Conservation (phyloP, 2,113 vertebrate genomes). For the Thomomys bottae region DNA sequence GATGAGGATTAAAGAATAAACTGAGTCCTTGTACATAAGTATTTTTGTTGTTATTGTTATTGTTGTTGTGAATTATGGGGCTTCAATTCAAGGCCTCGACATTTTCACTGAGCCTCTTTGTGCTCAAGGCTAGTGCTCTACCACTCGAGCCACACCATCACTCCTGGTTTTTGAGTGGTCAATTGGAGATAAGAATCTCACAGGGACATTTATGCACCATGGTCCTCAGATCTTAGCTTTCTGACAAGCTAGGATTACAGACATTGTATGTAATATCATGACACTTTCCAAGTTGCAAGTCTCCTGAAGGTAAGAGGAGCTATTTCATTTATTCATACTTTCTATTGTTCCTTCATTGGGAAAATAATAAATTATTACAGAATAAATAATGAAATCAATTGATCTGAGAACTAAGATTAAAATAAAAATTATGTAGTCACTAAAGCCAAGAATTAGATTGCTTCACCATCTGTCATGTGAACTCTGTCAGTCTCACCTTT, state of each 20-base stretch:
- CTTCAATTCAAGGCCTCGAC: no score
- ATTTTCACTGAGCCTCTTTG: no score
- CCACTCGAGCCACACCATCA: no score
- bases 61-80: no score
- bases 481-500: constrained; percentile 1
- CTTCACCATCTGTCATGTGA: not conserved
- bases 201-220: no score
- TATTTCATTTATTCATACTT: not conserved
- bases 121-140: no score
- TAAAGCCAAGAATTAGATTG: constrained; percentile 30
- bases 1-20: not conserved
- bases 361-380: constrained; percentile 33
- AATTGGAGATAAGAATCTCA: no score
- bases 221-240: no score
- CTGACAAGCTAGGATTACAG: no score
- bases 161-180: no score
- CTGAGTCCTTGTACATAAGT: not conserved
- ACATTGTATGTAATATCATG: not conserved
- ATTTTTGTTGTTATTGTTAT: no score
- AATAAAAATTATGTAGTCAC: constrained; percentile 4
- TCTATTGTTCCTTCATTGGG: not conserved
- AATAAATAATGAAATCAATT: not conserved
- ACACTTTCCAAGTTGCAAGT: not conserved
- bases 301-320: not conserved
- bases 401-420: constrained; percentile 11